Conservation (phyloP, 2,888 invertebrate genomes). For the Apodemia zela region DNA sequence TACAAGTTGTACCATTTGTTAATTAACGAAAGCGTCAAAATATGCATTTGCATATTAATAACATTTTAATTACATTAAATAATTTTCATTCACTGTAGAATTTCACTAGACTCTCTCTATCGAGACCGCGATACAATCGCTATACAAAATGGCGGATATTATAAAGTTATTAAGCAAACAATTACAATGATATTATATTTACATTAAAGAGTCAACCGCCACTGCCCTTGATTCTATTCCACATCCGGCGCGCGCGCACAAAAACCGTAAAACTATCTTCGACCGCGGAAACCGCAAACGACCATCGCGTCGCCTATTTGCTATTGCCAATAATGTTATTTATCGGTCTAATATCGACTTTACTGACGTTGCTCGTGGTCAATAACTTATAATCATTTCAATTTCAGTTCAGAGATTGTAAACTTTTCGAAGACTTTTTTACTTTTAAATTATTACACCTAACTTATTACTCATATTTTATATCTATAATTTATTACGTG, state of each 20-base stretch:
- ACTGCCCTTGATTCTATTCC: constrained; percentile 39
- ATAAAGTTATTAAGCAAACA: constrained; percentile 53
- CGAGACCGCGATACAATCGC: constrained; percentile 36
- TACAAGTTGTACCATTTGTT: not conserved
- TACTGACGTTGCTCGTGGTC: not conserved
- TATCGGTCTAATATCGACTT: not conserved
- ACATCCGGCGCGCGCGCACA: constrained; percentile 68
- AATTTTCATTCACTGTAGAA: not conserved
- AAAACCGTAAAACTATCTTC: constrained; percentile 49
- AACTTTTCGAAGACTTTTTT: constrained; percentile 41
- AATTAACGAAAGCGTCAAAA: not conserved
- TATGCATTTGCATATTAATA: not conserved
- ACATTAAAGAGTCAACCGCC: constrained; percentile 44
- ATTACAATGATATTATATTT: constrained; percentile 58
- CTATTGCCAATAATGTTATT: constrained; percentile 42
- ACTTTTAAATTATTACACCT: too few species aligned
- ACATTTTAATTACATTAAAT: not conserved
- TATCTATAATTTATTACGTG: too few species aligned
- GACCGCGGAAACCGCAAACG: constrained; percentile 67
- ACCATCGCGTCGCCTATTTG: constrained; percentile 52
- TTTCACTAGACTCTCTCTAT: not conserved
- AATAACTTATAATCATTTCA: constrained; percentile 25
- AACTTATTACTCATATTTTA: too few species aligned
- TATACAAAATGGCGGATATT: constrained; percentile 36
- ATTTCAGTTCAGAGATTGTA: constrained; percentile 36